phyloP scores from a whole-genome alignment of 2,113 vertebrate species.

The Zootoca vivipara region DNA sequence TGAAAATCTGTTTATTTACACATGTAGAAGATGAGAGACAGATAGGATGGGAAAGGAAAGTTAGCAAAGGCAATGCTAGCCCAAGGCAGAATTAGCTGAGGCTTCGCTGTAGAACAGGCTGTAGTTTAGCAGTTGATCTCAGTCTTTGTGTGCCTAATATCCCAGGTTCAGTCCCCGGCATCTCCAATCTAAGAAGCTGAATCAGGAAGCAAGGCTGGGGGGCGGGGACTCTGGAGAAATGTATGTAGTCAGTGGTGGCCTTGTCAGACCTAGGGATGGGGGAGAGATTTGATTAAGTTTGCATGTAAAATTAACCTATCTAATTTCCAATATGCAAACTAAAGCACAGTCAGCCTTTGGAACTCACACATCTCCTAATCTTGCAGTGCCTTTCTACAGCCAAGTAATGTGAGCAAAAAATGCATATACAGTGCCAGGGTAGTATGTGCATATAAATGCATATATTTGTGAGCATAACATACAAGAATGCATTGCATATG shows the following conservation, averaged over 20 bases:
- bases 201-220: accelerated
- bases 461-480: no score
- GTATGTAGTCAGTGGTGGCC: neutral
- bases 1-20: constrained; percentile 25
- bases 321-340: no score
- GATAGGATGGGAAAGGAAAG: constrained; percentile 10
- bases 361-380: no score
- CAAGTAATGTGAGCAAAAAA: no score
- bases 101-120: neutral
- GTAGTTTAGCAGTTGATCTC: neutral
- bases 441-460: no score
- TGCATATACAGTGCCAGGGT: no score
- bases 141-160: neutral
- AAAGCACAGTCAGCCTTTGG: no score
- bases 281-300: no score
- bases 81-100: neutral
- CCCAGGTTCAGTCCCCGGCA: neutral
- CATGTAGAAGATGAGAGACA: constrained; percentile 5
- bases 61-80: neutral
- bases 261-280: neutral
- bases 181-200: neutral
- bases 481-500: no score
- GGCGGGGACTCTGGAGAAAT: neutral
- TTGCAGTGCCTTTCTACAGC: no score
- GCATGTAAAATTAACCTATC: no score